A percentile compares a stretch with the other conserved stretches of the same genome.
phyloP scores from a whole-genome alignment of 2,113 vertebrate species.

The Fregetta grallaria region DNA sequence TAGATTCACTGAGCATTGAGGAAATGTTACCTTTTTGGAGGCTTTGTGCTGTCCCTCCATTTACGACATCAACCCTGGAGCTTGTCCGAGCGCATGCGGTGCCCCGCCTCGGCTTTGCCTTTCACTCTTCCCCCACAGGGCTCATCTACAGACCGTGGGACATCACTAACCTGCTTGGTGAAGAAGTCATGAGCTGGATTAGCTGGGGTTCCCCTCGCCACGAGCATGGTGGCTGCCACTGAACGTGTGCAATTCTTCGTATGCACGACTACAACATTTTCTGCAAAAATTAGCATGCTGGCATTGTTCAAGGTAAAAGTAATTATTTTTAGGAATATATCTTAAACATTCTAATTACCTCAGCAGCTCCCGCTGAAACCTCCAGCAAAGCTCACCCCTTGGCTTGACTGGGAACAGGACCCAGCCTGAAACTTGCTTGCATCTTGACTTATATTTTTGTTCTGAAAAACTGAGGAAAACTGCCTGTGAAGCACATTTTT shows the following conservation, averaged over 20 bases:
- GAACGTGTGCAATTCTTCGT: background rate
- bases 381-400: background rate
- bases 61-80: background rate
- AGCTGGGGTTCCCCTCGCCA: rapidly evolving
- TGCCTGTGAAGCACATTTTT: background rate
- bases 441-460: background rate
- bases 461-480: background rate
- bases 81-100: rapidly evolving
- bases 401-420: background rate
- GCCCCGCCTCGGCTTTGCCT: background rate
- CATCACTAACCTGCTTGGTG: background rate
- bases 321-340: background rate
- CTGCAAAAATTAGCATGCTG: background rate
- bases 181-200: background rate
- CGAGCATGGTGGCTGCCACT: rapidly evolving
- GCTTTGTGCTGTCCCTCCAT: background rate
- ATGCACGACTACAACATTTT: background rate
- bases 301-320: background rate
- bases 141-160: background rate
- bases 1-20: background rate
- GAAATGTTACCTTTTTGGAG: background rate
- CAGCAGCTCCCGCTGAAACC: background rate
- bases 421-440: background rate
- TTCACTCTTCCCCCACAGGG: background rate
- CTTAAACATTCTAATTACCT: background rate